Conservation (phyloP, 2,113 vertebrate species). For the Muntiacus reevesi region DNA sequence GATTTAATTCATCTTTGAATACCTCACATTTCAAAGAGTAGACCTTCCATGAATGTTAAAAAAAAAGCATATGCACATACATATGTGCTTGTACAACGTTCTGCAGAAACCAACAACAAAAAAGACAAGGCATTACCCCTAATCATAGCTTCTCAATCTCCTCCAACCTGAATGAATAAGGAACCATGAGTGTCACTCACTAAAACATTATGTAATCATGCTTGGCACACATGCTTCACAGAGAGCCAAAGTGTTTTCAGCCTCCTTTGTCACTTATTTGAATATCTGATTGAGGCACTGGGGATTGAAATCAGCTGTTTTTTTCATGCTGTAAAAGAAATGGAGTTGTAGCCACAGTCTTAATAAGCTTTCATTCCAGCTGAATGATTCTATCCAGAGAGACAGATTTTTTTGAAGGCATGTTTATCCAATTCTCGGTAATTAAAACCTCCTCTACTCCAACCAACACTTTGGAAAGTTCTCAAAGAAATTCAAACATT, state of each 20-base stretch:
- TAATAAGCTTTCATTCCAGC: neutral
- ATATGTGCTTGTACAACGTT: neutral
- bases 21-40: neutral
- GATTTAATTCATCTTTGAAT: neutral
- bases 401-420: neutral
- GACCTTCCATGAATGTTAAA: neutral
- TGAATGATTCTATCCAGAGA: neutral
- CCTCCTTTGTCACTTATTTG: constrained; percentile 62
- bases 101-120: neutral
- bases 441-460: neutral
- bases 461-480: neutral
- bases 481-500: neutral
- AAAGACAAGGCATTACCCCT: neutral
- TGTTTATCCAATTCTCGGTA: constrained; percentile 3
- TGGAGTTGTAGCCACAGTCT: constrained; percentile 27
- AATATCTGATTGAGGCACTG: constrained; percentile 45
- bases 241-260: constrained; percentile 30
- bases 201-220: constrained; percentile 26
- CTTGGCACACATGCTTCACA: neutral
- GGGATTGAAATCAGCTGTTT: constrained; percentile 56
- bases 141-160: neutral
- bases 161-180: neutral
- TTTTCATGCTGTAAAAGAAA: neutral
- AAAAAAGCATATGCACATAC: neutral
- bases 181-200: neutral